phyloP scores from a whole-genome alignment of 1,140 invertebrate genomes.

The Brachystomella parvula region DNA sequence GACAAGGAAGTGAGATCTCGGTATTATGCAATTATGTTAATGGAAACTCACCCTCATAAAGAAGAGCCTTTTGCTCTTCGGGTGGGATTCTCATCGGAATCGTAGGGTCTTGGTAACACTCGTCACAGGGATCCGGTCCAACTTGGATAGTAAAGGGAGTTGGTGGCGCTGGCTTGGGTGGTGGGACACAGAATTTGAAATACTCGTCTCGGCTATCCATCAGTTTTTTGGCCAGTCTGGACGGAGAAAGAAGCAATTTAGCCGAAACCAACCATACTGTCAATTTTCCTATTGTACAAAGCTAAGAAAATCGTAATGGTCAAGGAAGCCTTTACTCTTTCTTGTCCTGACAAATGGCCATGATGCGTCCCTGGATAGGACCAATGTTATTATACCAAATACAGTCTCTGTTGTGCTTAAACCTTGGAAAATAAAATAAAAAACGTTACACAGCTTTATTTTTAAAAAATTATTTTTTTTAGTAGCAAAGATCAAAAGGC shows the following conservation, averaged over 20 bases:
- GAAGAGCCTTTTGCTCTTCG: constrained; percentile 13
- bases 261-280: not conserved
- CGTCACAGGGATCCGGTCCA: constrained; percentile 28
- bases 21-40: no score
- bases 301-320: not conserved
- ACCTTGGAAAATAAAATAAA: not conserved
- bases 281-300: not conserved
- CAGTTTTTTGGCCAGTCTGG: constrained; percentile 22
- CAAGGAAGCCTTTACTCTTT: constrained; percentile 16
- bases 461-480: not conserved
- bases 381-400: constrained; percentile 27
- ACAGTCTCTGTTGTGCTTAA: constrained; percentile 16
- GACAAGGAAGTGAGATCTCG: no score
- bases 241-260: not conserved
- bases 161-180: constrained; percentile 3
- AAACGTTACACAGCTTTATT: not conserved
- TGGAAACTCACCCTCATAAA: constrained; percentile 20
- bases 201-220: constrained; percentile 33
- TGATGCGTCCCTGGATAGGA: constrained; percentile 27
- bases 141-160: constrained; percentile 12
- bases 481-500: not conserved
- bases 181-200: constrained; percentile 23
- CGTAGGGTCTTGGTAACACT: constrained; percentile 25
- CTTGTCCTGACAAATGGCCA: constrained; percentile 23
- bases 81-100: constrained; percentile 27